Conservation (phyloP, 2,888 invertebrate genomes). For the Antheraea assamensis region DNA sequence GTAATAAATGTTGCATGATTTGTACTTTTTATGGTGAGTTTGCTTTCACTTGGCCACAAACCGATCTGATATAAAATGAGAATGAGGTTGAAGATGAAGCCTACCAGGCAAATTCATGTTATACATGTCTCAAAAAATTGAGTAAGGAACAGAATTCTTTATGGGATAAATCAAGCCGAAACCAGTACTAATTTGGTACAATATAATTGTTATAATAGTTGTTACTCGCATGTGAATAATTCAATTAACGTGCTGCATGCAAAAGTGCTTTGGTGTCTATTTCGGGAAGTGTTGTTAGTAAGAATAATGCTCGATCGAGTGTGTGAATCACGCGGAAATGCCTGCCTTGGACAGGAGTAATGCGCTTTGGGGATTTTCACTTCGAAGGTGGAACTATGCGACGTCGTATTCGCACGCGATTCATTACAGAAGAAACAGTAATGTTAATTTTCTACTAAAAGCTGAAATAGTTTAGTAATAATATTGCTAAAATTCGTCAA, state of each 20-base stretch:
- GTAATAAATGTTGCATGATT: constrained; percentile 31
- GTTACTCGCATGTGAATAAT: constrained; percentile 17
- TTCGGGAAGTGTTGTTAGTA: constrained; percentile 36
- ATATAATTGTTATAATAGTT: neutral
- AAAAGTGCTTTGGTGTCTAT: constrained; percentile 29
- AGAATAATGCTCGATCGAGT: constrained; percentile 38
- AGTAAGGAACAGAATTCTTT: neutral
- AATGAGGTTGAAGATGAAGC: neutral
- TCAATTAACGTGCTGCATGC: constrained; percentile 15
- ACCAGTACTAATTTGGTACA: neutral
- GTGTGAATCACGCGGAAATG: constrained; percentile 50
- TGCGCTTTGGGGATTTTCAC: constrained; percentile 50
- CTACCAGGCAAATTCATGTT: neutral
- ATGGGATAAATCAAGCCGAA: neutral
- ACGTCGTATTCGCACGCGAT: constrained; percentile 49
- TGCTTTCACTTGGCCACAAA: neutral
- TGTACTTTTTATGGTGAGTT: constrained; percentile 28
- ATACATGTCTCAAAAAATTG: neutral
- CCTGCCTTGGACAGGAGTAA: constrained; percentile 42
- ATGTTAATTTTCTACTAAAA: neutral
- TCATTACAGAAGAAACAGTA: neutral
- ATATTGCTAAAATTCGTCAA: neutral
- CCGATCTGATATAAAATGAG: neutral
- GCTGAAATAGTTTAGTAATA: neutral
- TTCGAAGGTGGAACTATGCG: constrained; percentile 42